Evolutionary conservation across 1,140 invertebrate genomes (phyloP).

Genomic region (Drosophila bifasciata): DNA sequence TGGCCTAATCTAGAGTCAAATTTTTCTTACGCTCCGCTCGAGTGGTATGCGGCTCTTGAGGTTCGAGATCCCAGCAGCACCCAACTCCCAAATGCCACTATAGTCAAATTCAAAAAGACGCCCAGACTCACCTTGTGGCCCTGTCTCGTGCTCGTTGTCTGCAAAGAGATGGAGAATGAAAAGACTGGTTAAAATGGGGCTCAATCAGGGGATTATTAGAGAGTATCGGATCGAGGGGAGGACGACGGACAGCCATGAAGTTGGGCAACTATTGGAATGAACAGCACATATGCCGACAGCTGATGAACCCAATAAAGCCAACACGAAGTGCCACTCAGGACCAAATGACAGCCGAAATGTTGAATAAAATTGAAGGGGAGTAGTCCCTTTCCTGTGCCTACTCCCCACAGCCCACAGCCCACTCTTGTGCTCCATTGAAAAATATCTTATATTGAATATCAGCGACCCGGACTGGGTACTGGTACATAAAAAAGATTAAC

Average conservation of each 20-base stretch:
- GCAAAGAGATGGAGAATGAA: slow-evolving; percentile 24
- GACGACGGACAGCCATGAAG: too few species aligned
- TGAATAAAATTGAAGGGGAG: slow-evolving; percentile 80
- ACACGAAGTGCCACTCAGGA: slow-evolving; percentile 70
- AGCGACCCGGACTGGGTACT: slow-evolving; percentile 50
- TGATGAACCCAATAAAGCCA: slow-evolving; percentile 73
- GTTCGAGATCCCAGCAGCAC: slow-evolving; percentile 9
- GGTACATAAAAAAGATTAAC: slow-evolving; percentile 71
- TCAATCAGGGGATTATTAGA: slow-evolving; percentile 32
- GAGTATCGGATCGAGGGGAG: slow-evolving; percentile 14
- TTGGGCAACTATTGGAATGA: slow-evolving; percentile 61
- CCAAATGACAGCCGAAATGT: slow-evolving; percentile 66
- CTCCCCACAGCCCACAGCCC: slow-evolving; percentile 8
- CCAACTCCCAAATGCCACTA: slow-evolving; percentile 45
- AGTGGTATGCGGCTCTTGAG: slow-evolving; percentile 40
- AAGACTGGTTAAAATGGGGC: slow-evolving; percentile 17
- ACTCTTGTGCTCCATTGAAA: slow-evolving; percentile 27
- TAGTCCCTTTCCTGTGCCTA: slow-evolving; percentile 10
- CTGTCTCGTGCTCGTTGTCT: slow-evolving; percentile 13
- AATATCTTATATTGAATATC: slow-evolving; percentile 78
- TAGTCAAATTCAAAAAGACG: slow-evolving; percentile 44
- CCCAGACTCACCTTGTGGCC: slow-evolving; percentile 61
- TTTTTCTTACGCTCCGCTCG: slow-evolving; percentile 50
- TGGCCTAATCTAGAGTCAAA: slow-evolving; percentile 78
- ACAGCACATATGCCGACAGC: slow-evolving; percentile 62